These are phyloP conservation scores for Grantiella picta DNA, from an alignment of 2,113 vertebrate species.

Conservation along the genomic window DNA sequence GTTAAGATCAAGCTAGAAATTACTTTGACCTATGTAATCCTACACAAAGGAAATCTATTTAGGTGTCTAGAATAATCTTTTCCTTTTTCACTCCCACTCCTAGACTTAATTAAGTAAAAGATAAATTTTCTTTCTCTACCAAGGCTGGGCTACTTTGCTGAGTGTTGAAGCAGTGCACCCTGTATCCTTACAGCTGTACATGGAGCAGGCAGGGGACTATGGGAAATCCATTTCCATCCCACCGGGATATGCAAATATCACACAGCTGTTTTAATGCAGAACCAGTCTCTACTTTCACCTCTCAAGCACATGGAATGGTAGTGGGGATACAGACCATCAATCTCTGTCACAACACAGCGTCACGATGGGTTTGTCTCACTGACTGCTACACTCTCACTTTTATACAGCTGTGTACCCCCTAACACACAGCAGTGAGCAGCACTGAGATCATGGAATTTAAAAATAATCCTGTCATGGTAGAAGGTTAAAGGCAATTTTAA, in stretches of 20 bases:
- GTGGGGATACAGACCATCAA: not conserved
- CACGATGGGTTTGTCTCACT: not conserved
- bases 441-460: not conserved
- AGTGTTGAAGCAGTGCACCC: not conserved
- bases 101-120: not conserved
- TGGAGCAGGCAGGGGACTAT: not conserved
- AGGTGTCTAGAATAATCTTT: not conserved
- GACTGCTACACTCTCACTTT: not conserved
- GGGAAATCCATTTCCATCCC: not conserved
- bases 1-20: not conserved
- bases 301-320: not conserved
- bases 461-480: not conserved
- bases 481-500: not conserved
- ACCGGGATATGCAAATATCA: not conserved
- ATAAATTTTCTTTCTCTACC: not conserved
- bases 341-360: not conserved
- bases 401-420: not conserved
- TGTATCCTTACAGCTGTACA: not conserved
- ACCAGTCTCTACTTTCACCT: not conserved
- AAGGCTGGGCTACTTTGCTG: not conserved
- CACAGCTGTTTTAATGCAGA: not conserved
- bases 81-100: not conserved
- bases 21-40: not conserved
- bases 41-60: constrained; percentile 1
- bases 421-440: not conserved